phyloP scores from a whole-genome alignment of 2,888 invertebrate genomes.

The Andrena camellia region DNA sequence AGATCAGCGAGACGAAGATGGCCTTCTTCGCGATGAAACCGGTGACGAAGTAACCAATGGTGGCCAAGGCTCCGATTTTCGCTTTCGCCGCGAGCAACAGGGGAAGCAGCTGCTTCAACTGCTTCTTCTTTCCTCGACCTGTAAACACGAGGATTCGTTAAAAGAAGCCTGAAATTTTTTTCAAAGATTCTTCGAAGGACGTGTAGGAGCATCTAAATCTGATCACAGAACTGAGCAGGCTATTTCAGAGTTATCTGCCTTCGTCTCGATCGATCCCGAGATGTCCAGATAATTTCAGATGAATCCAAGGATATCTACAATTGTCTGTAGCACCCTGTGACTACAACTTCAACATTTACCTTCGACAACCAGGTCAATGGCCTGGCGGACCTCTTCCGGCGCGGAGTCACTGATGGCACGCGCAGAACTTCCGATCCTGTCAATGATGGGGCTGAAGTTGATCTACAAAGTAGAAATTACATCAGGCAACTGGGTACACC shows the following conservation, averaged over 20 bases:
- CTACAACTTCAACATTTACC: constrained; percentile 77
- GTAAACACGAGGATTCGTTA: constrained; percentile 22
- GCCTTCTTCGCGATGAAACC: constrained; percentile 89
- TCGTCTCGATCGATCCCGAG: neutral
- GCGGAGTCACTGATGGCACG: constrained; percentile 86
- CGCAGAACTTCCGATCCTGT: constrained; percentile 83
- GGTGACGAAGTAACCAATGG: constrained; percentile 87
- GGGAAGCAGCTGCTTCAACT: constrained; percentile 87
- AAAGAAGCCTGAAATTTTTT: neutral
- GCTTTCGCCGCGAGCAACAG: constrained; percentile 87
- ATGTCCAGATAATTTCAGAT: neutral
- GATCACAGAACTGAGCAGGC: neutral
- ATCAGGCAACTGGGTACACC: neutral
- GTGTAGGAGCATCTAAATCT: neutral
- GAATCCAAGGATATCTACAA: neutral
- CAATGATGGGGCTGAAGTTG: constrained; percentile 83
- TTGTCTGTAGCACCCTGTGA: neutral
- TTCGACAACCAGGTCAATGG: constrained; percentile 87
- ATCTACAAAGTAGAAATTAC: constrained; percentile 70
- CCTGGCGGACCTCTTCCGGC: constrained; percentile 87
- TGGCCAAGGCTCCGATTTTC: constrained; percentile 87
- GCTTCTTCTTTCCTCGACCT: constrained; percentile 88
- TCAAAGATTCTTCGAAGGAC: neutral
- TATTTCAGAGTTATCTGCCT: neutral
- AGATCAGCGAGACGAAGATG: constrained; percentile 87